phyloP scores from a whole-genome alignment of 2,888 invertebrate species.

The Thalpophila matura region DNA sequence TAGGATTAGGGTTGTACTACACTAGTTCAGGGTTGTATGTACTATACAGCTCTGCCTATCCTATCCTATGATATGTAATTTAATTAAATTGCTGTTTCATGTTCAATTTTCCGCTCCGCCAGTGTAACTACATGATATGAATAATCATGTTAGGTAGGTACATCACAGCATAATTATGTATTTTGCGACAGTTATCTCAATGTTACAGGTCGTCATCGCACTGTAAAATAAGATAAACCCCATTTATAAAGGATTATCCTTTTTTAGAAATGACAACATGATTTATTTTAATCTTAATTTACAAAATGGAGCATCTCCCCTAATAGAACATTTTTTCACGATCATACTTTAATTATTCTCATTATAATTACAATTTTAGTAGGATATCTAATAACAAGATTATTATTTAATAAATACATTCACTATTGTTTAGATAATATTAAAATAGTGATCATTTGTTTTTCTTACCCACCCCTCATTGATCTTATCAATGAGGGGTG shows the following conservation, averaged over 20 bases:
- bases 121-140: conserved; percentile 4
- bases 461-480: too few species aligned
- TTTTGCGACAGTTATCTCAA: conserved; percentile 17
- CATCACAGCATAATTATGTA: conserved; percentile 17
- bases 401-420: conserved; percentile 90
- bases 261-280: conserved; percentile 92
- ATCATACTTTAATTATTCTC: conserved; percentile 91
- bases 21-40: too few species aligned
- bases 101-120: background rate
- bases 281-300: conserved; percentile 89
- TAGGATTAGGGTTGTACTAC: too few species aligned
- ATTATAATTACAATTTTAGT: conserved; percentile 92
- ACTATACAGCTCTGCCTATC: too few species aligned
- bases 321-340: conserved; percentile 93
- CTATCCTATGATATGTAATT: too few species aligned
- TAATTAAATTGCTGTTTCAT: background rate
- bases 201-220: conserved; percentile 37
- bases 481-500: too few species aligned
- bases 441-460: too few species aligned
- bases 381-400: conserved; percentile 88
- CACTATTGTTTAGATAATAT: conserved; percentile 91
- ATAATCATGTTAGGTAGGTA: background rate
- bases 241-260: conserved; percentile 92
- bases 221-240: conserved; percentile 91
- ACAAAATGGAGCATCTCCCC: conserved; percentile 91